Percentiles rank a stretch among this genome's conserved stretches.
Conservation (phyloP, 2,113 vertebrate species). For the Gnathonemus longibarbis region DNA sequence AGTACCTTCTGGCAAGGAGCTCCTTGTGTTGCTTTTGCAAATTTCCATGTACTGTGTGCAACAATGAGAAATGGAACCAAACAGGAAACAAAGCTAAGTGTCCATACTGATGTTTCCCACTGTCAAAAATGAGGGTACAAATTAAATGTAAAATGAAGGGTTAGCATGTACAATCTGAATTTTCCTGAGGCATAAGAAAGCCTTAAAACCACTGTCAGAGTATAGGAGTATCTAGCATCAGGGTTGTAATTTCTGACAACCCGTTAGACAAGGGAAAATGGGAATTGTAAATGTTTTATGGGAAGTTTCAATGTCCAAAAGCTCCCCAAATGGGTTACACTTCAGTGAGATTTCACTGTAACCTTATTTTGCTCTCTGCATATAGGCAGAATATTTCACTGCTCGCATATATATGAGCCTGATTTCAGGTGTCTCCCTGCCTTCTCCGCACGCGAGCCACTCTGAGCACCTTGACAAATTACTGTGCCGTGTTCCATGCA, state of each 20-base stretch:
- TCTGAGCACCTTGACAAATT: constrained; percentile 6
- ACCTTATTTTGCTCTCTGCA: not conserved
- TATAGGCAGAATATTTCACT: not conserved
- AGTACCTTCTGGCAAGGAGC: not conserved
- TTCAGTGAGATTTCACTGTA: not conserved
- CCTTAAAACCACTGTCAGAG: not conserved
- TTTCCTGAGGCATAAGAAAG: not conserved
- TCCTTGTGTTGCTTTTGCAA: not conserved
- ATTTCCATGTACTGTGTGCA: not conserved
- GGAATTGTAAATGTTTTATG: not conserved
- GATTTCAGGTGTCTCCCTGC: not conserved
- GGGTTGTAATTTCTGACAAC: not conserved
- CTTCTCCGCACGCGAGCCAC: not conserved
- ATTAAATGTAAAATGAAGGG: not conserved
- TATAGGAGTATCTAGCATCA: not conserved
- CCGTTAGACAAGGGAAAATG: not conserved
- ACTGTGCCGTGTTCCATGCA: not conserved
- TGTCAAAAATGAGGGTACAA: not conserved
- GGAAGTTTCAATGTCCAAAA: not conserved
- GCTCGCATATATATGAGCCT: not conserved
- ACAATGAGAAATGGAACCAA: not conserved
- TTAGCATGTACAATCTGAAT: not conserved
- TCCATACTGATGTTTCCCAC: not conserved
- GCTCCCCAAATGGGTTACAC: not conserved
- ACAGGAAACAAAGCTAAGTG: not conserved